Evolutionary conservation across 2,113 vertebrate species (phyloP), one percentile per base, ranked within the genome.

Genomic region (Saguinus midas): DNA sequence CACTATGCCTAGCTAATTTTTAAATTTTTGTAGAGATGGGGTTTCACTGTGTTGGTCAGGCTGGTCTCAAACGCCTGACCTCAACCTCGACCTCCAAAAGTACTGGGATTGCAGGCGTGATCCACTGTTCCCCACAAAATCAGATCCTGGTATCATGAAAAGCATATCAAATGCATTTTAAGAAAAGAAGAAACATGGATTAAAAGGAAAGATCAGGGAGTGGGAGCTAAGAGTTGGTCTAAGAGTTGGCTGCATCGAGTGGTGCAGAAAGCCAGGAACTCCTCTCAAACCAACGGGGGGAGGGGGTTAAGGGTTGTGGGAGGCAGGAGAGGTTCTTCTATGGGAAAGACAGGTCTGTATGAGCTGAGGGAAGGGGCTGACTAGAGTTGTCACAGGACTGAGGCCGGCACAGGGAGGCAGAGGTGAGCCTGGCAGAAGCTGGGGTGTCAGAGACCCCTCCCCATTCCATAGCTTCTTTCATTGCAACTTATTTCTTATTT

Each of bases 391-490:
- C 91, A 8, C 23, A 79, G 37, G 29, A 76, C 8, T 35, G 52
- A 27, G 61, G 18, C 2, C 1, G 0, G 5, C 2, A 12, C 16
- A 27, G 40, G 64, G 79, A 27, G 48, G 58, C 18, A 0, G 14
- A 17, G 32, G 9, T 2, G 57, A 82, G 16, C 10, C 70, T 58
- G 48, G 48, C 0, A 0, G 58, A 48, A 72, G 35, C 0, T 0
- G 17, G 43, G 50, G 27, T 73, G n/a, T 14, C 57, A 79, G 43
- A 25, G 29, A 2, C 29, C 25, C 45, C 8, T 1, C 35, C 21
- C 21, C 6, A 3, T 66, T 45, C 61, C 35, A 10, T 7, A 25
- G 50, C 68, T 82, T 52, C 1, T 78, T 66, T 87, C 58, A 25
- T 13, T 9, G 43, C 9, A 8, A 37, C 9, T n/a, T 37, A 5